Percentiles rank a stretch among this genome's conserved stretches.
phyloP scores from a whole-genome alignment of 1,140 invertebrate species.

The Chironomus tepperi region DNA sequence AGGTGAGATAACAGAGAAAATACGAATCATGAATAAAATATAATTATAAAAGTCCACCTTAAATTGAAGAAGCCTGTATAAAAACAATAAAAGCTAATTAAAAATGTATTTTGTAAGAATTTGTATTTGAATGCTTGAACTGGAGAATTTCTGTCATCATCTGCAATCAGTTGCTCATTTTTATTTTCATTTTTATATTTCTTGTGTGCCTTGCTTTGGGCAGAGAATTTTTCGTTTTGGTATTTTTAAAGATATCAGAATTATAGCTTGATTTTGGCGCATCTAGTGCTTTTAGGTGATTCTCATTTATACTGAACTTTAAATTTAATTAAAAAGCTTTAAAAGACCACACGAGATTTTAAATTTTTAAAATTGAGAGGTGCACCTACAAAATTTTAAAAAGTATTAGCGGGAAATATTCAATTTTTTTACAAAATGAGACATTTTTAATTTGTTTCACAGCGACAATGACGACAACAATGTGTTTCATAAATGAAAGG shows the following conservation, averaged over 20 bases:
- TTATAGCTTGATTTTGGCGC: too few species aligned
- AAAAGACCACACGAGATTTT: too few species aligned
- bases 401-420: too few species aligned
- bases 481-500: not conserved
- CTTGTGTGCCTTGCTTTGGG: not conserved
- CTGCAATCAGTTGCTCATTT: not conserved
- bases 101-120: not conserved
- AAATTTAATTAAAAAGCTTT: too few species aligned
- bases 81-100: slow-evolving; percentile 23
- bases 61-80: not conserved
- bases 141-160: not conserved
- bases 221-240: not conserved
- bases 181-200: not conserved
- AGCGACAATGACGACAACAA: not conserved
- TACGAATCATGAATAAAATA: not conserved
- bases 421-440: too few species aligned
- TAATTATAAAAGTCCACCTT: too few species aligned
- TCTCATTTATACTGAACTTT: too few species aligned
- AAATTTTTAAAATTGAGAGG: too few species aligned
- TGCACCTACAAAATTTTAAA: too few species aligned
- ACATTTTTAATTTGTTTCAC: slow-evolving; percentile 4
- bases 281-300: too few species aligned
- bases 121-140: not conserved
- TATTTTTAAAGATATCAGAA: too few species aligned
- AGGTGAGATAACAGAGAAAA: not conserved